Evolutionary conservation across 2,797 vertebrate genomes (phyloP).

Genomic region (Manis pentadactyla): DNA sequence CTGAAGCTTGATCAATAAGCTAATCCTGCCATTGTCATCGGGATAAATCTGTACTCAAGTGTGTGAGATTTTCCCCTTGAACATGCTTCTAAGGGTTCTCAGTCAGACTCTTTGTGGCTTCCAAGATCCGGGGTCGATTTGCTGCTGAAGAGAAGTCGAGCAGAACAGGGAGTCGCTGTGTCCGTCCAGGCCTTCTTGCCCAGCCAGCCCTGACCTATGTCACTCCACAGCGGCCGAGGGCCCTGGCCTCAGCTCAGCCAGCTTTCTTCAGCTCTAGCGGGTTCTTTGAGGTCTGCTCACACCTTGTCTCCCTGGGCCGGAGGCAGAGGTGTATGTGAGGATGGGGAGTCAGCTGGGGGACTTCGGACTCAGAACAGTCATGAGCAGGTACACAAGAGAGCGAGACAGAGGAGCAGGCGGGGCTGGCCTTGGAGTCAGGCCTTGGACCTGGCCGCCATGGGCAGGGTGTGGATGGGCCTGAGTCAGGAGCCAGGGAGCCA

Average conservation of each 20-base stretch:
- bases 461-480: not conserved
- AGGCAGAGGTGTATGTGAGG: not conserved
- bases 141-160: not conserved
- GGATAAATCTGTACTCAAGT: conserved; percentile 14
- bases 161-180: not conserved
- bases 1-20: conserved; percentile 57
- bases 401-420: not conserved
- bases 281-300: not conserved
- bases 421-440: not conserved
- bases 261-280: not conserved
- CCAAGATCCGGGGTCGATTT: not conserved
- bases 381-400: not conserved
- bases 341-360: not conserved
- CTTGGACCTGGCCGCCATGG: not conserved
- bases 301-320: not conserved
- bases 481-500: not conserved
- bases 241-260: not conserved
- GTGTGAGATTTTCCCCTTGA: conserved; percentile 55
- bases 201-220: not conserved
- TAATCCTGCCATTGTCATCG: conserved; percentile 58
- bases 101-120: not conserved
- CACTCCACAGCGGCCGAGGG: not conserved
- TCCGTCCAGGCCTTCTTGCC: not conserved
- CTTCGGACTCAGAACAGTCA: not conserved
- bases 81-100: not conserved